These are phyloP conservation scores for Gadus macrocephalus DNA, from an alignment of 2,113 vertebrate genomes.

Conservation along the genomic window DNA sequence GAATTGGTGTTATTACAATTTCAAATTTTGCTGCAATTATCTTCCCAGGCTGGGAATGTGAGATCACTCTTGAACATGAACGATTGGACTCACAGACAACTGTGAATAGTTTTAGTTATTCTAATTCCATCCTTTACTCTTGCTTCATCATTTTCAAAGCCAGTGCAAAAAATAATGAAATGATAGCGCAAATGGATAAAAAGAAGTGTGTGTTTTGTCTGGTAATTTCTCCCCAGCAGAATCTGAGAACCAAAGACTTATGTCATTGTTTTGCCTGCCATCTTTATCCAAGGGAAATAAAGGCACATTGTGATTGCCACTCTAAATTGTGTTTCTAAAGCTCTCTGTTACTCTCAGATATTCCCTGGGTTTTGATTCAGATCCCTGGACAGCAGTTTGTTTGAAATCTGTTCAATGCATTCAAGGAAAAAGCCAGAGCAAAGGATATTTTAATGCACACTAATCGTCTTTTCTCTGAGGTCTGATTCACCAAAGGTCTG, in stretches of 20 bases:
- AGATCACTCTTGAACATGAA: no score
- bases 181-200: not conserved
- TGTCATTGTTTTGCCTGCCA: not conserved
- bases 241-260: not conserved
- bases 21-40: no score
- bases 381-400: not conserved
- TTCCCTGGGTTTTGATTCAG: not conserved
- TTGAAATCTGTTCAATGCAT: not conserved
- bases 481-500: constrained; percentile 10
- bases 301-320: not conserved
- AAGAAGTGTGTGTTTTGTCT: no score
- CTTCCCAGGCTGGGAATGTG: no score
- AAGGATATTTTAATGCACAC: constrained; percentile 1
- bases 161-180: not conserved
- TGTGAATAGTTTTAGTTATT: no score
- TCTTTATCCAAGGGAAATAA: not conserved
- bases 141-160: no score
- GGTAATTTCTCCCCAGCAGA: no score
- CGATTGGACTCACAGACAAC: no score
- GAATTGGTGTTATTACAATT: not conserved
- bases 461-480: not conserved
- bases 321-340: not conserved
- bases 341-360: not conserved
- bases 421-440: not conserved
- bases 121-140: no score